Conservation (phyloP, 2,797 vertebrate species). For the Acipenser ruthenus region DNA sequence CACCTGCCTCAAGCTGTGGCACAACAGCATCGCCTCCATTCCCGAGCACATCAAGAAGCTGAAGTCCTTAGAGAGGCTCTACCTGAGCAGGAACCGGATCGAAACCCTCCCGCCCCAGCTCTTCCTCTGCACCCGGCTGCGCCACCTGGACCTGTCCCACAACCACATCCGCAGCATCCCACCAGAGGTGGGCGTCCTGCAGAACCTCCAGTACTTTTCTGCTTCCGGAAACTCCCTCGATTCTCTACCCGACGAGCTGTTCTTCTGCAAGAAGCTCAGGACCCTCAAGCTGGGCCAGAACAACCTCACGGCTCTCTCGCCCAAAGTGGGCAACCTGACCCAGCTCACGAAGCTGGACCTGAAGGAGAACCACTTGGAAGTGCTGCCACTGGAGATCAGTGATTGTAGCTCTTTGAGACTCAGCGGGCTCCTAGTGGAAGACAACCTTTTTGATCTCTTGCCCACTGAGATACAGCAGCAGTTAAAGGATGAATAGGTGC, state of each 20-base stretch:
- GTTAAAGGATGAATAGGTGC: constrained; percentile 39
- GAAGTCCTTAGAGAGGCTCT: constrained; percentile 64
- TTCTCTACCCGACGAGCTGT: constrained; percentile 72
- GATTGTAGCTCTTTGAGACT: constrained; percentile 57
- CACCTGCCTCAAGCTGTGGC: constrained; percentile 68
- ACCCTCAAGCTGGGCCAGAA: constrained; percentile 67
- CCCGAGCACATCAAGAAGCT: constrained; percentile 80
- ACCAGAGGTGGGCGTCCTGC: constrained; percentile 67
- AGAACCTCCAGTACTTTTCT: constrained; percentile 69
- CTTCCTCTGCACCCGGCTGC: constrained; percentile 69
- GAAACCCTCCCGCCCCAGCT: constrained; percentile 61
- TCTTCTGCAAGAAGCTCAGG: constrained; percentile 72
- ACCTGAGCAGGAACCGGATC: constrained; percentile 77
- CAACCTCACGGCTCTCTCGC: constrained; percentile 56
- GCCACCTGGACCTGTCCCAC: constrained; percentile 74
- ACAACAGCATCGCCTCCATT: constrained; percentile 77
- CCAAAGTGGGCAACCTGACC: constrained; percentile 53
- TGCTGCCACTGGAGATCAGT: constrained; percentile 63
- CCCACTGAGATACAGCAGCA: constrained; percentile 57
- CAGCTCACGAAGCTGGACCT: constrained; percentile 68
- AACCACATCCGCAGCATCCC: constrained; percentile 70
- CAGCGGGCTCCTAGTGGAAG: constrained; percentile 62
- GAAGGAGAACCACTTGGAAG: constrained; percentile 72
- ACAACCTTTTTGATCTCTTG: constrained; percentile 59
- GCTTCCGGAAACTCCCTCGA: constrained; percentile 76